Percentiles rank a stretch among this genome's conserved stretches.
These are phyloP conservation scores for Halesus radiatus DNA, from an alignment of 1,140 invertebrate species.

Conservation along the genomic window DNA sequence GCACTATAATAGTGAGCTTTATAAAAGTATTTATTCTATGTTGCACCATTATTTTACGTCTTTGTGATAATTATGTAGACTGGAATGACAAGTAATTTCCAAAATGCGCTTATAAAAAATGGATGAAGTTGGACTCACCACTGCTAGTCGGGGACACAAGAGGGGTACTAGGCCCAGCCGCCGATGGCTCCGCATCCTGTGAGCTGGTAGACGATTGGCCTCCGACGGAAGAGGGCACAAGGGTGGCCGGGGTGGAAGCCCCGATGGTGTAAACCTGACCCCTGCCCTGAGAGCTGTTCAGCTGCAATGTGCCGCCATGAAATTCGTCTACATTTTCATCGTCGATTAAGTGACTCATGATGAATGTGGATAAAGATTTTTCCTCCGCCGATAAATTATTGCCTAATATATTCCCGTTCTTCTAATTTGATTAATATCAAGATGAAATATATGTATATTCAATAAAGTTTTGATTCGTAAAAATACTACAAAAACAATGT, in stretches of 20 bases:
- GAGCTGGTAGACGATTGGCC: not conserved
- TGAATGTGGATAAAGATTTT: not conserved
- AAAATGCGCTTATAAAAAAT: too few relatives aligned
- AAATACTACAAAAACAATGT: too few relatives aligned
- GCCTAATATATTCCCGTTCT: too few relatives aligned
- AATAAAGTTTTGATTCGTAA: too few relatives aligned
- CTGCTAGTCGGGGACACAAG: not conserved
- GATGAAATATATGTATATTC: too few relatives aligned
- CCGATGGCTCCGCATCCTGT: not conserved
- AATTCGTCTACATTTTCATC: constrained; percentile 67
- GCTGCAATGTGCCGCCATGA: constrained; percentile 65
- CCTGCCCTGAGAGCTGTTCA: constrained; percentile 49
- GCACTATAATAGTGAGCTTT: too few relatives aligned
- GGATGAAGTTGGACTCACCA: too few relatives aligned
- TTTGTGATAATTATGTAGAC: too few relatives aligned
- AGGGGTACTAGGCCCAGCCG: not conserved
- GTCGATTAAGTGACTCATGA: constrained; percentile 43
- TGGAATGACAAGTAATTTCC: too few relatives aligned
- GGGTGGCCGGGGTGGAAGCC: not conserved
- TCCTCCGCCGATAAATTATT: not conserved
- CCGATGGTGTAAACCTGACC: constrained; percentile 8
- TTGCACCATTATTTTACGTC: too few relatives aligned
- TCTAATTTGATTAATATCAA: too few relatives aligned
- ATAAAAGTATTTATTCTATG: too few relatives aligned
- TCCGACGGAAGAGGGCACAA: not conserved